phyloP scores from a whole-genome alignment of 2,888 invertebrate species.

The Tanytarsus gracilentus region DNA sequence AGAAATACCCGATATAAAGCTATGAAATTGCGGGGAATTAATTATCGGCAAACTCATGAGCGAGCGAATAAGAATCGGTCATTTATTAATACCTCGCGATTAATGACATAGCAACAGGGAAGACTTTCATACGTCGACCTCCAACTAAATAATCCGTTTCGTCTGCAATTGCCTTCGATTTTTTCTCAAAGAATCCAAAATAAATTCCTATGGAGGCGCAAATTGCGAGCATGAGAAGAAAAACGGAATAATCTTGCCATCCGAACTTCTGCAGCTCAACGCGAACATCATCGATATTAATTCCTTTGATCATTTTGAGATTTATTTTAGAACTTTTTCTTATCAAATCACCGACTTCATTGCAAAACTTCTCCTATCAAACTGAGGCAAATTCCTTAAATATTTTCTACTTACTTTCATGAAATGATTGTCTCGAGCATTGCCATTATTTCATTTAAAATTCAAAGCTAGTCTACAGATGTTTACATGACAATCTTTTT shows the following conservation, averaged over 20 bases:
- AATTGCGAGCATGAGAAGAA: slow-evolving; percentile 62
- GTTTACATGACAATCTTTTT: too few species aligned
- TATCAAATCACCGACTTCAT: neutral
- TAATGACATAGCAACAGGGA: slow-evolving; percentile 62
- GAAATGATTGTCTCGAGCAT: too few species aligned
- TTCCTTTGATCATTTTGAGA: slow-evolving; percentile 26
- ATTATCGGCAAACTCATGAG: slow-evolving; percentile 17
- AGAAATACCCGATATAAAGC: slow-evolving; percentile 68
- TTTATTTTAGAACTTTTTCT: neutral
- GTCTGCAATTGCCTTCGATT: slow-evolving; percentile 36
- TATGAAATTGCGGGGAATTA: slow-evolving; percentile 34
- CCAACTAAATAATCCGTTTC: slow-evolving; percentile 58
- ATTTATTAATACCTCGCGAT: slow-evolving; percentile 50
- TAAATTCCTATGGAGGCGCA: slow-evolving; percentile 75
- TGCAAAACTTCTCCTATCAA: neutral
- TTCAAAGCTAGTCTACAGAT: too few species aligned
- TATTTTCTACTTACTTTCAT: too few species aligned
- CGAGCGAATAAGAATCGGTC: slow-evolving; percentile 22
- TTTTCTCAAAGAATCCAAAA: slow-evolving; percentile 63
- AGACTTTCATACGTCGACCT: slow-evolving; percentile 55
- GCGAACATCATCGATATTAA: slow-evolving; percentile 40
- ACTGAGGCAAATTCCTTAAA: slow-evolving; percentile 6
- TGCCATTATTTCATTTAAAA: too few species aligned
- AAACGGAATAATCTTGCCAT: slow-evolving; percentile 69
- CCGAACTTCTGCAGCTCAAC: slow-evolving; percentile 55